phyloP scores from a whole-genome alignment of 2,888 invertebrate species.

The Acronicta alni region DNA sequence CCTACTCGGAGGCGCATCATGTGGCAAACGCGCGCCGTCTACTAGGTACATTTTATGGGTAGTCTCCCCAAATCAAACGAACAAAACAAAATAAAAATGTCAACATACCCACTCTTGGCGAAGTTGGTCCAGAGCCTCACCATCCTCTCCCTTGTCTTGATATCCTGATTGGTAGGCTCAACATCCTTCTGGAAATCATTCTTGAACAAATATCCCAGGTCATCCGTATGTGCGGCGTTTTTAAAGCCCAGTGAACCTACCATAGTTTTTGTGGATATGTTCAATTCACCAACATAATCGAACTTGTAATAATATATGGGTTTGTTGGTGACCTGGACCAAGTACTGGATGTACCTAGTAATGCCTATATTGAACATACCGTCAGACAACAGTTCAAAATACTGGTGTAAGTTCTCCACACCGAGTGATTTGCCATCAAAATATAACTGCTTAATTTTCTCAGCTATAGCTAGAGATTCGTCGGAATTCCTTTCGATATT shows the following conservation, averaged over 20 bases:
- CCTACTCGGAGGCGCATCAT: too few species aligned
- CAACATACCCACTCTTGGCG: conserved; percentile 83
- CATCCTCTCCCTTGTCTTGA: conserved; percentile 81
- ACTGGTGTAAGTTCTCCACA: conserved; percentile 70
- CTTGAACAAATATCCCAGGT: conserved; percentile 80
- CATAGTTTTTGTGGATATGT: conserved; percentile 64
- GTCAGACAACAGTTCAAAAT: conserved; percentile 76
- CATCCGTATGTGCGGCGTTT: conserved; percentile 77
- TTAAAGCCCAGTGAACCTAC: conserved; percentile 59
- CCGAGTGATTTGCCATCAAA: conserved; percentile 70
- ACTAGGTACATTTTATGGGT: too few species aligned
- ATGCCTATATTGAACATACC: conserved; percentile 70
- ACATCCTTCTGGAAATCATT: conserved; percentile 72
- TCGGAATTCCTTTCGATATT: conserved; percentile 72
- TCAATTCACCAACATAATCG: conserved; percentile 80
- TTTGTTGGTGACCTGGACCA: conserved; percentile 74
- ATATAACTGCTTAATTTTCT: conserved; percentile 73
- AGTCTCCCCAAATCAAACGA: too few species aligned
- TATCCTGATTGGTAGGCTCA: conserved; percentile 74
- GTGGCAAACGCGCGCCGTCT: too few species aligned
- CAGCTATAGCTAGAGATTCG: conserved; percentile 70
- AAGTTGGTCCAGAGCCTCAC: conserved; percentile 85
- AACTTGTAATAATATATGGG: conserved; percentile 82
- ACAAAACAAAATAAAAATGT: neutral
- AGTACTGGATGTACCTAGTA: conserved; percentile 76